Conservation (phyloP, 2,113 vertebrate species). For the Laticauda colubrina region DNA sequence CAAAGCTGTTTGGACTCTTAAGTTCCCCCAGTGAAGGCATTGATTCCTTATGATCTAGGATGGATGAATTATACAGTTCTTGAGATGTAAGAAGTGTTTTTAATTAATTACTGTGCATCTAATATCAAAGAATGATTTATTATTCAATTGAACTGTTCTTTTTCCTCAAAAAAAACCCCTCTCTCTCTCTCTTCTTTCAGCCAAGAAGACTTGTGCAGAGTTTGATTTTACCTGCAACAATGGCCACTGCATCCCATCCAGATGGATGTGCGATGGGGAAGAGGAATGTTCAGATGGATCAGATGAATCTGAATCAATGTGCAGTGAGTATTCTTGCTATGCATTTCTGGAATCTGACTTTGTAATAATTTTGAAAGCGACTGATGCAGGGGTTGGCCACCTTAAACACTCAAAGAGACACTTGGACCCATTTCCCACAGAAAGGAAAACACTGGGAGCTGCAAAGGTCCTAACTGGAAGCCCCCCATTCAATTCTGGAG, state of each 20-base stretch:
- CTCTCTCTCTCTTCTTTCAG: constrained; percentile 67
- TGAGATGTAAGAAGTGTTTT: background rate
- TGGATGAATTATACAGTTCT: background rate
- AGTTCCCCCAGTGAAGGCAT: background rate
- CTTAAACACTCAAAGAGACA: no score
- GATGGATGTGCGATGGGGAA: constrained; percentile 95
- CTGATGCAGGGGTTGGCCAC: no score
- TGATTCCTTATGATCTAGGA: background rate
- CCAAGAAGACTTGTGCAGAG: constrained; percentile 89
- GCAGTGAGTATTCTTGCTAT: constrained; percentile 80
- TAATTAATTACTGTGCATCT: background rate
- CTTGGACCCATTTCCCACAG: no score
- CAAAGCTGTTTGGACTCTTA: background rate
- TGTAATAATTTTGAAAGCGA: background rate
- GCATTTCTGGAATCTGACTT: background rate
- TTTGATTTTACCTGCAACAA: constrained; percentile 92
- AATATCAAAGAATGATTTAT: background rate
- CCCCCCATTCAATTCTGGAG: no score
- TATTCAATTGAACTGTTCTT: background rate
- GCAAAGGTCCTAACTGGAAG: no score
- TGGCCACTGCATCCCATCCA: constrained; percentile 87
- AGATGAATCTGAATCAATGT: constrained; percentile 86
- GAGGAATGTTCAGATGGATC: constrained; percentile 90
- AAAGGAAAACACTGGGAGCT: no score
- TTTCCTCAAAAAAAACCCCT: background rate